These are phyloP conservation scores for Trilocha varians DNA, from an alignment of 2,888 invertebrate genomes.

Conservation along the genomic window DNA sequence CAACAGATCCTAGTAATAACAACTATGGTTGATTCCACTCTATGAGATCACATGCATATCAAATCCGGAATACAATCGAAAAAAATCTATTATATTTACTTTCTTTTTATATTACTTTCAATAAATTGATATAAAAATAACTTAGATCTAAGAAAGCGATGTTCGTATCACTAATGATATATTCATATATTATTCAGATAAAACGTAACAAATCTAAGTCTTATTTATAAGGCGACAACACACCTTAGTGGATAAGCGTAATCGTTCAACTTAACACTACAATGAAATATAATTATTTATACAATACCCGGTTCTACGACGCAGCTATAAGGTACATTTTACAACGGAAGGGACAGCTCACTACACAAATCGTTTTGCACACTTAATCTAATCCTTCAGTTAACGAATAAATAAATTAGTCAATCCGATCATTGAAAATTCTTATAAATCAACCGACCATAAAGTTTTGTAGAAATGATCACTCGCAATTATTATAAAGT, in stretches of 20 bases:
- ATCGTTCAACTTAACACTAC: slow-evolving; percentile 61
- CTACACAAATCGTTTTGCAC: neutral
- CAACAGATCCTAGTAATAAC: slow-evolving; percentile 22
- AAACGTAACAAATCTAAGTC: slow-evolving; percentile 59
- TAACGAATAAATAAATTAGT: too few relatives aligned
- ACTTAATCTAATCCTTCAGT: neutral
- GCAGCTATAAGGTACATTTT: neutral
- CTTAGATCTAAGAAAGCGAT: slow-evolving; percentile 47
- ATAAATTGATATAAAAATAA: slow-evolving; percentile 67
- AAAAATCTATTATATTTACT: slow-evolving; percentile 34
- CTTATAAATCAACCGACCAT: too few relatives aligned
- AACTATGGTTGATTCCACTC: slow-evolving; percentile 27
- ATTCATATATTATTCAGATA: slow-evolving; percentile 53
- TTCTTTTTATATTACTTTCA: slow-evolving; percentile 50
- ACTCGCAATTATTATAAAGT: too few relatives aligned
- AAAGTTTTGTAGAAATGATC: too few relatives aligned
- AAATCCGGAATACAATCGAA: slow-evolving; percentile 41
- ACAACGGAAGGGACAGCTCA: neutral
- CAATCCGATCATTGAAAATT: too few relatives aligned
- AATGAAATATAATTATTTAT: slow-evolving; percentile 27
- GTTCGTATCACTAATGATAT: slow-evolving; percentile 17
- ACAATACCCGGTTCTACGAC: slow-evolving; percentile 29
- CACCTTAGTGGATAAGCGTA: slow-evolving; percentile 63
- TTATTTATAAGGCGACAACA: slow-evolving; percentile 55
- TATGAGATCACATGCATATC: slow-evolving; percentile 58